Percentiles rank a stretch among this genome's conserved stretches.
phyloP scores from a whole-genome alignment of 2,888 invertebrate species.

The Chloroclysta siterata region DNA sequence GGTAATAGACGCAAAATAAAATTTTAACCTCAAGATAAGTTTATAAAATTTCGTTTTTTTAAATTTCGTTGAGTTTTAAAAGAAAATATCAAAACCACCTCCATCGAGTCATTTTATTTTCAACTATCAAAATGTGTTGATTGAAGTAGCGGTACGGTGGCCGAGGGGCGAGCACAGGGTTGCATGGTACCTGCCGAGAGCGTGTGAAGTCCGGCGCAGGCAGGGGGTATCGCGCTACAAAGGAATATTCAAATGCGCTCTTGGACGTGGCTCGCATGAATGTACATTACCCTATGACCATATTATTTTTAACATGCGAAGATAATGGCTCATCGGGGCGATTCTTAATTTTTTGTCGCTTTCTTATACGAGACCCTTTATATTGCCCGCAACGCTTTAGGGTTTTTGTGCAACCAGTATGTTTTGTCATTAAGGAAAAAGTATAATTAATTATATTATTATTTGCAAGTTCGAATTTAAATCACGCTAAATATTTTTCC shows the following conservation, averaged over 20 bases:
- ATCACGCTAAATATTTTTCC: conserved; percentile 21
- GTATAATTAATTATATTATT: conserved; percentile 53
- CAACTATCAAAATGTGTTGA: conserved; percentile 41
- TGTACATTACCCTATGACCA: conserved; percentile 83
- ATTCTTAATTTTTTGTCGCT: conserved; percentile 82
- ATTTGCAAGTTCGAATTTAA: conserved; percentile 36
- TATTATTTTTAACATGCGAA: conserved; percentile 83
- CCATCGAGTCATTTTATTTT: neutral
- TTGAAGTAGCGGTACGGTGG: conserved; percentile 41
- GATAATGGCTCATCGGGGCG: conserved; percentile 84
- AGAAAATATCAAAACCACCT: neutral
- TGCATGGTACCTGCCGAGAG: conserved; percentile 63
- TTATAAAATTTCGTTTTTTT: too few relatives aligned
- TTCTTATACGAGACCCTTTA: conserved; percentile 75
- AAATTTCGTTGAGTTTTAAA: too few relatives aligned
- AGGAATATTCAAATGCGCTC: conserved; percentile 81
- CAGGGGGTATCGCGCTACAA: conserved; percentile 67
- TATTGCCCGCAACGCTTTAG: conserved; percentile 78
- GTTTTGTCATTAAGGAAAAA: conserved; percentile 75
- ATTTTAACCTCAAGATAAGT: too few relatives aligned
- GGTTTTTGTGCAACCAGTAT: conserved; percentile 76
- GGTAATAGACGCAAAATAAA: too few relatives aligned
- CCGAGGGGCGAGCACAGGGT: conserved; percentile 46
- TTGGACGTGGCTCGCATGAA: conserved; percentile 82
- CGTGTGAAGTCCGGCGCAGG: conserved; percentile 83